phyloP scores from a whole-genome alignment of 1,140 invertebrate genomes.

The Saxidomus purpurata region DNA sequence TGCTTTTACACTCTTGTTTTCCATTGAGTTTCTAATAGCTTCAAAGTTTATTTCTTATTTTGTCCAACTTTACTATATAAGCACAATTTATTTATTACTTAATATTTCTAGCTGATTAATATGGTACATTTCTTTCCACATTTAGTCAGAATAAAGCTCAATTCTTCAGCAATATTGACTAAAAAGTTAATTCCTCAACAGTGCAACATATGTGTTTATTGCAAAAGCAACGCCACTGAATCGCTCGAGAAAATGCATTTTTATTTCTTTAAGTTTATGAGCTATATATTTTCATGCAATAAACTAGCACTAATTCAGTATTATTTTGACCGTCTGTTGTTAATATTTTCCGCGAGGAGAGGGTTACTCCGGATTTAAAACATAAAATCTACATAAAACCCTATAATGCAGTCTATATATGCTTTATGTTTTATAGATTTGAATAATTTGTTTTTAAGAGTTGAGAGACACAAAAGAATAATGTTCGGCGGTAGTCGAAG shows the following conservation, averaged over 20 bases:
- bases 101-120: too few species aligned
- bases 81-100: too few species aligned
- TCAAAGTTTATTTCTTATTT: too few species aligned
- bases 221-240: not conserved
- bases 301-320: constrained; percentile 39
- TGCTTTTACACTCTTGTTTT: too few species aligned
- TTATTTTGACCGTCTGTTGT: constrained; percentile 49
- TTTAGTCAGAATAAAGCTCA: too few species aligned
- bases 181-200: not conserved
- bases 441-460: constrained; percentile 56
- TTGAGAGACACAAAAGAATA: not conserved
- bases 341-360: constrained; percentile 52
- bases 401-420: constrained; percentile 55
- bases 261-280: constrained; percentile 38
- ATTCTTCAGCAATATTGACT: too few species aligned
- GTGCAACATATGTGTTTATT: constrained; percentile 56
- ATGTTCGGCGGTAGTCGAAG: not conserved
- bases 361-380: constrained; percentile 52
- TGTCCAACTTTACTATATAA: too few species aligned
- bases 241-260: not conserved
- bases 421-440: constrained; percentile 62
- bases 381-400: constrained; percentile 61
- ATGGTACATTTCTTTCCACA: too few species aligned
- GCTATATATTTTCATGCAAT: constrained; percentile 23
- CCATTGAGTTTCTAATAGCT: too few species aligned